Conservation (phyloP, 2,797 vertebrate genomes). For the Rhinichthys osculus region DNA sequence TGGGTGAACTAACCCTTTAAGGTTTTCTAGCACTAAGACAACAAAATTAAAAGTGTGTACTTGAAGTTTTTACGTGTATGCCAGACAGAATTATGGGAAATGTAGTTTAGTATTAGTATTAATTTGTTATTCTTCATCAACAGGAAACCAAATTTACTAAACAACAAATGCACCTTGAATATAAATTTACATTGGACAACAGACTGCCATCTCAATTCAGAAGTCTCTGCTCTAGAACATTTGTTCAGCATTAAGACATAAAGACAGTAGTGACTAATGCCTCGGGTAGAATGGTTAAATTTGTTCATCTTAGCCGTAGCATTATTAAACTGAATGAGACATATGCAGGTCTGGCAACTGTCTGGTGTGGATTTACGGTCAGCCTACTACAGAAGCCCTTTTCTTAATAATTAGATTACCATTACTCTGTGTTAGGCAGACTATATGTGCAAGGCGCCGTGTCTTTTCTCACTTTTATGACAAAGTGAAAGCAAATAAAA, state of each 20-base stretch:
- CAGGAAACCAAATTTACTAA: background rate
- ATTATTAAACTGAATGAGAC: conserved; percentile 38
- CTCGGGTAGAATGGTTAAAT: background rate
- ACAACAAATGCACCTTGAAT: background rate
- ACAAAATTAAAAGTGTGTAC: background rate
- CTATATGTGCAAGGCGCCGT: conserved; percentile 7
- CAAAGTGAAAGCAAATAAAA: conserved; percentile 34
- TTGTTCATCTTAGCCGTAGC: background rate
- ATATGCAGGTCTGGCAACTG: conserved; percentile 43
- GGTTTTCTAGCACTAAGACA: background rate
- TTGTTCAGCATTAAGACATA: conserved; percentile 4
- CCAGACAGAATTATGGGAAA: background rate
- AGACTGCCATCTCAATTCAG: background rate
- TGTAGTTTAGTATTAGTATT: background rate
- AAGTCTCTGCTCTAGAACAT: background rate
- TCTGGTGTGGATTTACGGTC: conserved; percentile 28
- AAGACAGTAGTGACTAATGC: background rate
- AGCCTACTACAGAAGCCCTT: conserved; percentile 27
- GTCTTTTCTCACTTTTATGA: conserved; percentile 24
- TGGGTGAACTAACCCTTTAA: too few species aligned
- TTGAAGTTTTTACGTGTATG: background rate
- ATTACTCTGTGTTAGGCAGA: conserved; percentile 36
- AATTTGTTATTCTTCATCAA: background rate
- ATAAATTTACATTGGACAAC: background rate
- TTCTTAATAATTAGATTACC: conserved; percentile 52